These are phyloP conservation scores for Orchesella cincta DNA, from an alignment of 1,140 invertebrate genomes.

Conservation along the genomic window DNA sequence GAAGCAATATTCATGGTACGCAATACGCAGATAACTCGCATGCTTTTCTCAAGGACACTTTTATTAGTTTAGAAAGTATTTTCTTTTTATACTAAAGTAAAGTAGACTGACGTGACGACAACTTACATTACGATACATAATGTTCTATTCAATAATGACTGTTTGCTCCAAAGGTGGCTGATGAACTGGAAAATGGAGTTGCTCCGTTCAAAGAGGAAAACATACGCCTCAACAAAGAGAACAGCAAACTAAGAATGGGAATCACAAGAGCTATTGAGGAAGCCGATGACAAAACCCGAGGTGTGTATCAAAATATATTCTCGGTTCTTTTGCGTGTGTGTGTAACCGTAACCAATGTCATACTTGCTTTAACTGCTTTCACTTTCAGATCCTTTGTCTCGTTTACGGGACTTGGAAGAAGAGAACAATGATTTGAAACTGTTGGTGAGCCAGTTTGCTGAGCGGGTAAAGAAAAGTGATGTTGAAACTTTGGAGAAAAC, in stretches of 20 bases:
- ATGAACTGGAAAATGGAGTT: slow-evolving; percentile 43
- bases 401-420: slow-evolving; percentile 34
- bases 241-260: slow-evolving; percentile 37
- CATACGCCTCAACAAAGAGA: slow-evolving; percentile 41
- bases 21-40: too few relatives aligned
- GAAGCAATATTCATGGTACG: too few relatives aligned
- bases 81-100: background rate
- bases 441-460: slow-evolving; percentile 44
- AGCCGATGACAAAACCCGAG: slow-evolving; percentile 29
- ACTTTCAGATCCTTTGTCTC: background rate
- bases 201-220: slow-evolving; percentile 44
- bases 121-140: background rate
- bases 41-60: too few relatives aligned
- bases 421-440: slow-evolving; percentile 48
- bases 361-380: too few relatives aligned
- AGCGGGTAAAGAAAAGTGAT: slow-evolving; percentile 34
- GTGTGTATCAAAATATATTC: slow-evolving; percentile 22
- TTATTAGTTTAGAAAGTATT: too few relatives aligned
- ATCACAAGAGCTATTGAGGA: slow-evolving; percentile 34
- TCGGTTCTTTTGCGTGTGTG: background rate
- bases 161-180: slow-evolving; percentile 33
- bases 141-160: too few relatives aligned
- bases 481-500: slow-evolving; percentile 38
- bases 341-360: background rate
- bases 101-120: background rate